Evolutionary conservation across 2,113 vertebrate species (phyloP).

Genomic region (Heterotilapia buettikoferi): DNA sequence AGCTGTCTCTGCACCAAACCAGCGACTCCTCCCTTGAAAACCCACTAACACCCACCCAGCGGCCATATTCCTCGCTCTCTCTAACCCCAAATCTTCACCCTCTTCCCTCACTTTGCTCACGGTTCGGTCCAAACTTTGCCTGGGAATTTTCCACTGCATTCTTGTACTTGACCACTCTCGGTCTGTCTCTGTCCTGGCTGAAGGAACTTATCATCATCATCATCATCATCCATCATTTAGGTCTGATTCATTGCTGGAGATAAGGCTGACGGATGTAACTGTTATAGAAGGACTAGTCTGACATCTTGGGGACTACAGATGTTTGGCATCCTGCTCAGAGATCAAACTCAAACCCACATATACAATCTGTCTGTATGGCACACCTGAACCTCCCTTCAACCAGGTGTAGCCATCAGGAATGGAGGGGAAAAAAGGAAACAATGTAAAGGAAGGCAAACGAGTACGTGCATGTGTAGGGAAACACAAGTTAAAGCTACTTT

Average conservation of each 20-base stretch:
- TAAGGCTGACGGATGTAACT: neutral
- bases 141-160: constrained; percentile 47
- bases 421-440: rapidly evolving
- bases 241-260: neutral
- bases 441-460: neutral
- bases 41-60: constrained; percentile 55
- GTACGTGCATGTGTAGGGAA: neutral
- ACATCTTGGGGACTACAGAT: neutral
- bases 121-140: constrained; percentile 19
- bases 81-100: constrained; percentile 43
- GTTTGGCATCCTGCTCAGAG: neutral
- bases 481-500: neutral
- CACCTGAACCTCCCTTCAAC: neutral
- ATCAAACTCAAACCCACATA: neutral
- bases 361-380: neutral
- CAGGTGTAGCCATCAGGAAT: neutral
- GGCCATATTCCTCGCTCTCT: constrained; percentile 26
- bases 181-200: neutral
- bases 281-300: neutral
- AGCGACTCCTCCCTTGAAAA: constrained; percentile 61
- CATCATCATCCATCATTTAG: neutral
- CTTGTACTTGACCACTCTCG: neutral
- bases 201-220: neutral
- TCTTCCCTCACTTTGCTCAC: constrained; percentile 20
- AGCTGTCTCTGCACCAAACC: constrained; percentile 56